Evolutionary conservation across 2,113 vertebrate species (phyloP).

Genomic region (Gambusia holbrooki): DNA sequence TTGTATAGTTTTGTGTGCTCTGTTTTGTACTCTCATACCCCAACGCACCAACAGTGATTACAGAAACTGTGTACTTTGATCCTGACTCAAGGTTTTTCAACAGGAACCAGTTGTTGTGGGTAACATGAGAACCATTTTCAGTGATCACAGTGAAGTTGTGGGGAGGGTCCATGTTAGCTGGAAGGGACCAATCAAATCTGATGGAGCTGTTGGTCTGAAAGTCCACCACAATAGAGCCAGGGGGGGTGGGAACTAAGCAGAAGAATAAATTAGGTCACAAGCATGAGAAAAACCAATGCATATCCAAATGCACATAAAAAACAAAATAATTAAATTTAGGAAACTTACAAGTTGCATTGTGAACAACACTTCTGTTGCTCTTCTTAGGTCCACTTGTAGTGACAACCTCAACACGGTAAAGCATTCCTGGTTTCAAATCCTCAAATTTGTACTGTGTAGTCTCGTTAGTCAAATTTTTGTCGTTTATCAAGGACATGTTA

Average conservation of each 20-base stretch:
- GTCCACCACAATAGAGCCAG: slow-evolving; percentile 42
- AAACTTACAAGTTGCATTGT: slow-evolving; percentile 72
- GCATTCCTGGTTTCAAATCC: slow-evolving; percentile 43
- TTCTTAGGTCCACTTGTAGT: slow-evolving; percentile 28
- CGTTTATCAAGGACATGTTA: rapidly evolving
- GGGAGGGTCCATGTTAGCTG: slow-evolving; percentile 40
- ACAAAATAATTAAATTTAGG: neutral
- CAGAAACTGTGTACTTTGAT: slow-evolving; percentile 51
- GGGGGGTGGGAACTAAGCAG: slow-evolving; percentile 70
- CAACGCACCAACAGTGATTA: slow-evolving; percentile 52
- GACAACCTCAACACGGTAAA: slow-evolving; percentile 46
- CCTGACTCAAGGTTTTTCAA: slow-evolving; percentile 49
- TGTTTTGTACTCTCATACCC: slow-evolving; percentile 49
- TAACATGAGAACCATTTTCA: rapidly evolving
- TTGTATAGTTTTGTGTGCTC: slow-evolving; percentile 44
- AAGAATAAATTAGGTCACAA: neutral
- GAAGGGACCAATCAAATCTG: slow-evolving; percentile 60
- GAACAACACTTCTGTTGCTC: rapidly evolving
- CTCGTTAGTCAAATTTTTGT: neutral
- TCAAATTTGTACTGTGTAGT: rapidly evolving
- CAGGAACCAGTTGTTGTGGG: slow-evolving; percentile 8
- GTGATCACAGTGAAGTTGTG: slow-evolving; percentile 45
- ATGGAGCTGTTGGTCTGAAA: slow-evolving; percentile 52
- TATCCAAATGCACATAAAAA: neutral
- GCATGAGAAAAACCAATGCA: neutral